A percentile compares a stretch with the other conserved stretches of the same genome.
Evolutionary conservation across 2,888 invertebrate species (phyloP).

Genomic region (Junonia oenone): DNA sequence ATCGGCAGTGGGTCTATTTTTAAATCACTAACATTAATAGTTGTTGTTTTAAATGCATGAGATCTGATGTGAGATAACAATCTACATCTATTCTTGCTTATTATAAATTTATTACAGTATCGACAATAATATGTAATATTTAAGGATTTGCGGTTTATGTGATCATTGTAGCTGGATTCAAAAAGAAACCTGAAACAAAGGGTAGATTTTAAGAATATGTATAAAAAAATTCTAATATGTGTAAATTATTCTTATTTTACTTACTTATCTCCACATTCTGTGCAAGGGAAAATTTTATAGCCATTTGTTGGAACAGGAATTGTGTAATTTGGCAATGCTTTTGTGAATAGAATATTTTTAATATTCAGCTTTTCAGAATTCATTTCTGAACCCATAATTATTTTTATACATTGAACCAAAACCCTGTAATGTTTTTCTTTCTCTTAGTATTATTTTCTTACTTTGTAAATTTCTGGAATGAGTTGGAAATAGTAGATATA

Average conservation of each 20-base stretch:
- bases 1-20: slow-evolving; percentile 61
- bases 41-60: slow-evolving; percentile 66
- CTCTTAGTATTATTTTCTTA: neutral
- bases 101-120: slow-evolving; percentile 51
- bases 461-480: neutral
- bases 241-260: slow-evolving; percentile 20
- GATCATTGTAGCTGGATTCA: slow-evolving; percentile 57
- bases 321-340: slow-evolving; percentile 55
- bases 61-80: slow-evolving; percentile 70
- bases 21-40: slow-evolving; percentile 63
- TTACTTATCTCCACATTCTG: slow-evolving; percentile 78
- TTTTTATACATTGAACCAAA: too few species aligned
- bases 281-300: slow-evolving; percentile 67
- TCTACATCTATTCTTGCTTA: slow-evolving; percentile 68
- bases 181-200: slow-evolving; percentile 59
- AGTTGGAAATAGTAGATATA: too few species aligned
- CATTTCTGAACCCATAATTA: slow-evolving; percentile 13
- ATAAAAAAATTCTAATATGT: neutral
- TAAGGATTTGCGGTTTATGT: slow-evolving; percentile 63
- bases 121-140: slow-evolving; percentile 59
- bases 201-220: neutral
- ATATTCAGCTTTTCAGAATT: slow-evolving; percentile 53
- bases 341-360: slow-evolving; percentile 63
- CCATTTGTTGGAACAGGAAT: slow-evolving; percentile 52
- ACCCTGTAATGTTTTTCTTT: neutral